phyloP scores from a whole-genome alignment of 2,888 invertebrate species.

The Panorpa germanica region DNA sequence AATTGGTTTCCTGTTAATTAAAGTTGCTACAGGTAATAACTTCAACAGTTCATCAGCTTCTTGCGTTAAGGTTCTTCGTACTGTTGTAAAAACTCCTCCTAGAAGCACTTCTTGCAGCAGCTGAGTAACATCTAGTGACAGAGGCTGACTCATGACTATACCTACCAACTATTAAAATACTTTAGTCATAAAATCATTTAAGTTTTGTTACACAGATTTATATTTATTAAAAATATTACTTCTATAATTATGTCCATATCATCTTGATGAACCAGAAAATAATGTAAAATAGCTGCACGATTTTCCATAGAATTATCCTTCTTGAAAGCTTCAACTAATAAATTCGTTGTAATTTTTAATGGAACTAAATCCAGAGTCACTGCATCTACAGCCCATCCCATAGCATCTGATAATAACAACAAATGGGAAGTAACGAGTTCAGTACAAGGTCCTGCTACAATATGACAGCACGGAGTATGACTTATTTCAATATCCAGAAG shows the following conservation, averaged over 20 bases:
- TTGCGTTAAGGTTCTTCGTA: conserved; percentile 50
- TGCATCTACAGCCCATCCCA: too few species aligned
- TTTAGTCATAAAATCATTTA: too few species aligned
- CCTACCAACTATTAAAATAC: conserved; percentile 31
- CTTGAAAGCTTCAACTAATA: conserved; percentile 48
- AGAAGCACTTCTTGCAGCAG: conserved; percentile 67
- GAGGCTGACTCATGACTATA: conserved; percentile 36
- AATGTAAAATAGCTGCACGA: conserved; percentile 64
- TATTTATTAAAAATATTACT: conserved; percentile 23
- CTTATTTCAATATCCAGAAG: conserved; percentile 64
- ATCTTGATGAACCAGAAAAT: conserved; percentile 57
- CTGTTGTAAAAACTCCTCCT: conserved; percentile 48
- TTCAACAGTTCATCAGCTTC: conserved; percentile 48
- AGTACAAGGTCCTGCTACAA: conserved; percentile 42
- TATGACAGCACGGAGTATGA: conserved; percentile 71
- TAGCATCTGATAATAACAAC: too few species aligned
- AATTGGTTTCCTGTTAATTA: conserved; percentile 20
- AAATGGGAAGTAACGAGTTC: too few species aligned
- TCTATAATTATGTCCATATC: conserved; percentile 58
- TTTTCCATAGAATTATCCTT: conserved; percentile 46
- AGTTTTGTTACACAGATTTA: background rate
- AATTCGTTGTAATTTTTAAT: conserved; percentile 40
- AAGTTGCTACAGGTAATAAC: conserved; percentile 50
- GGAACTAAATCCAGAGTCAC: conserved; percentile 55
- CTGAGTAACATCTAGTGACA: conserved; percentile 32